These are phyloP conservation scores for Falcaria lacertinaria DNA, from an alignment of 2,888 invertebrate genomes.

Conservation along the genomic window DNA sequence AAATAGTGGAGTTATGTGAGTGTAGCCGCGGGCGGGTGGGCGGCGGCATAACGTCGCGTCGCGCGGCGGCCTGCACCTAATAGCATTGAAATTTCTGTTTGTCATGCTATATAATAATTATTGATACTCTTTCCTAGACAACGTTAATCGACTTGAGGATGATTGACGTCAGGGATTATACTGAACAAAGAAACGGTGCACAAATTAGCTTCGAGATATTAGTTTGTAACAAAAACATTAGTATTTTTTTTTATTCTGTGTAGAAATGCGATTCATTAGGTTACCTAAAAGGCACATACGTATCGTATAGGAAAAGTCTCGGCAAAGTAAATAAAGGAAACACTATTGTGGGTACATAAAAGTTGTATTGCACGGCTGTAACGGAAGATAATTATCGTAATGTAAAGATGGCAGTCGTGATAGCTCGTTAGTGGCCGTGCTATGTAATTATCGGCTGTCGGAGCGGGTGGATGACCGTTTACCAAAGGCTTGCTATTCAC, in stretches of 20 bases:
- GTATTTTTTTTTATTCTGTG: too few relatives aligned
- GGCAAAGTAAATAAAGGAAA: too few relatives aligned
- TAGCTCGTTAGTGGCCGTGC: constrained; percentile 56
- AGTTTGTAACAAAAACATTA: background rate
- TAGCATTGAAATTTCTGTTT: constrained; percentile 66
- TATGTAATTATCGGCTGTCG: constrained; percentile 56
- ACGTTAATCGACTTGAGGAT: constrained; percentile 20
- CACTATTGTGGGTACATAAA: background rate
- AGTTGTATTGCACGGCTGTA: constrained; percentile 12
- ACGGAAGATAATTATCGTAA: constrained; percentile 19
- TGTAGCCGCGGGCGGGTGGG: constrained; percentile 45
- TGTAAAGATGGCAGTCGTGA: constrained; percentile 28
- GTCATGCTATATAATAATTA: constrained; percentile 65
- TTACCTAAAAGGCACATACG: too few relatives aligned
- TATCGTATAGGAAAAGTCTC: too few relatives aligned
- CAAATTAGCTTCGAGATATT: background rate
- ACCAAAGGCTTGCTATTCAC: constrained; percentile 57
- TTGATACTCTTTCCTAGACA: constrained; percentile 37
- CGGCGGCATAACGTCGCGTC: constrained; percentile 29
- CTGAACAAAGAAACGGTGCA: background rate
- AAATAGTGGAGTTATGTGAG: constrained; percentile 70
- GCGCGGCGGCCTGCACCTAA: constrained; percentile 43
- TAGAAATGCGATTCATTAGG: too few relatives aligned
- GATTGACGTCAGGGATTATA: background rate
- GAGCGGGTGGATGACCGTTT: constrained; percentile 62